phyloP scores from a whole-genome alignment of 2,888 invertebrate genomes.

The Scelioninae gen. 2 region DNA sequence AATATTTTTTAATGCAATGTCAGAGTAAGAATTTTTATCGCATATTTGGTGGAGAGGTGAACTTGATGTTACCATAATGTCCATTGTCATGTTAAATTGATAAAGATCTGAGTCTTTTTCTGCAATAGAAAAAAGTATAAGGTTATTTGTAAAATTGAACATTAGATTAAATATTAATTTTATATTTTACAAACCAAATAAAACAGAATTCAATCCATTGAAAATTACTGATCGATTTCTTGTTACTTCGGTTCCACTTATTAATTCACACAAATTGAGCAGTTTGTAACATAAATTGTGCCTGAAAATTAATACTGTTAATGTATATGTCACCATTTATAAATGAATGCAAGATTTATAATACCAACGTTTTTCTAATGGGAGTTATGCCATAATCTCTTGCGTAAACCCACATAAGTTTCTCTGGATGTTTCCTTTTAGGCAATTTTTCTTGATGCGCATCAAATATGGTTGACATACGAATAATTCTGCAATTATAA shows the following conservation, averaged over 20 bases:
- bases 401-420: constrained; percentile 84
- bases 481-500: constrained; percentile 75
- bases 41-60: constrained; percentile 79
- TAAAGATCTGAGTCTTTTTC: constrained; percentile 80
- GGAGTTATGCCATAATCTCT: constrained; percentile 86
- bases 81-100: constrained; percentile 81
- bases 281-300: constrained; percentile 81
- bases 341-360: background rate
- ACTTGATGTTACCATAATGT: constrained; percentile 81
- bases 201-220: constrained; percentile 78
- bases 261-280: constrained; percentile 82
- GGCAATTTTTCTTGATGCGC: constrained; percentile 87
- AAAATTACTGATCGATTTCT: constrained; percentile 79
- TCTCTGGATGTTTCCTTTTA: constrained; percentile 81
- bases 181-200: constrained; percentile 73
- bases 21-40: constrained; percentile 73
- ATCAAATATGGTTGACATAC: constrained; percentile 84
- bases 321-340: background rate
- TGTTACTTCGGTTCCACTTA: constrained; percentile 77
- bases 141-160: background rate
- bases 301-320: constrained; percentile 76
- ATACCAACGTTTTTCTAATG: constrained; percentile 81
- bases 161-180: background rate
- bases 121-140: constrained; percentile 57
- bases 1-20: constrained; percentile 81